Conservation (phyloP, 2,113 vertebrate species). For the Mesocricetus auratus region DNA sequence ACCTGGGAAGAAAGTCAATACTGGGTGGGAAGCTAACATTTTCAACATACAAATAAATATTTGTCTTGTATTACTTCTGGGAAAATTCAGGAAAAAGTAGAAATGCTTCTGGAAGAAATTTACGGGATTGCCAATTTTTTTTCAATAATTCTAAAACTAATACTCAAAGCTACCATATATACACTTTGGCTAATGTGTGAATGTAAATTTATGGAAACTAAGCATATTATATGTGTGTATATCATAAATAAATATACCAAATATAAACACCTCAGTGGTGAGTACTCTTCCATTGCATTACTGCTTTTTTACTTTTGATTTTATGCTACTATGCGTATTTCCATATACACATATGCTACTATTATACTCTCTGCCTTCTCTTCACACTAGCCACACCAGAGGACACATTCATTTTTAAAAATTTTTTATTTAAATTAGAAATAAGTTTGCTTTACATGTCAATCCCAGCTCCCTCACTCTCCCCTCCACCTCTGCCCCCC, state of each 20-base stretch:
- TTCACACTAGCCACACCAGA: background rate
- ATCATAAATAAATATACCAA: background rate
- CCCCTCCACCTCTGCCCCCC: too few species aligned
- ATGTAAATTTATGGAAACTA: slow-evolving; percentile 1
- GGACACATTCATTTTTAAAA: too few species aligned
- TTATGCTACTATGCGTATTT: background rate
- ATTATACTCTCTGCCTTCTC: background rate
- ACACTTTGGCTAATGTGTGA: background rate
- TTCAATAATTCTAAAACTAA: slow-evolving; percentile 30
- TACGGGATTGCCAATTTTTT: background rate
- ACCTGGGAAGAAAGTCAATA: slow-evolving; percentile 31
- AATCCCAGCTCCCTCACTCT: too few species aligned
- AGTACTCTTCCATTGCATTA: background rate
- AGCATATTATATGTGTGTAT: background rate
- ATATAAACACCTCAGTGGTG: background rate
- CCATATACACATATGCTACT: background rate
- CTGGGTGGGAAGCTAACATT: background rate
- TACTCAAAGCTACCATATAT: background rate
- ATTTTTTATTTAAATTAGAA: too few species aligned
- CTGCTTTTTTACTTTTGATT: background rate
- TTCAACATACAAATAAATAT: slow-evolving; percentile 8
- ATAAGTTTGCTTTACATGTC: too few species aligned
- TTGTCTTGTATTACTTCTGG: background rate
- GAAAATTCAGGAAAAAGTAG: slow-evolving; percentile 24
- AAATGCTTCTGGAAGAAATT: slow-evolving; percentile 37